Conservation (phyloP, 2,888 invertebrate genomes). For the Cryptophagus acutangulus region DNA sequence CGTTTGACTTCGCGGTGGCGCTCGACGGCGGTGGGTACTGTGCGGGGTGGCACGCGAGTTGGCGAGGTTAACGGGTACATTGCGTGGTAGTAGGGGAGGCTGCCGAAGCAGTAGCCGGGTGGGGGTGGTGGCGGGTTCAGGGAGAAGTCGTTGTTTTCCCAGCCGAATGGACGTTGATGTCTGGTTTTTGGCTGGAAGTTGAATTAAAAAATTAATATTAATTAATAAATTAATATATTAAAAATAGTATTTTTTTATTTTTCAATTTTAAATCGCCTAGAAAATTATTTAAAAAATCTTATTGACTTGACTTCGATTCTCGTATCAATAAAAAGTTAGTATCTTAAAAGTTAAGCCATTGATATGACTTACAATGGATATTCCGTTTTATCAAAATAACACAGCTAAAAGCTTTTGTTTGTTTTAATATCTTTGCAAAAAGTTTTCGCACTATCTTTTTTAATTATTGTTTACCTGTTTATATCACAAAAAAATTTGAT, state of each 20-base stretch:
- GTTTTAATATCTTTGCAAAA: too few relatives aligned
- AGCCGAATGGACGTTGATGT: constrained; percentile 70
- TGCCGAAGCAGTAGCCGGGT: constrained; percentile 61
- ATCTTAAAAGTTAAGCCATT: too few relatives aligned
- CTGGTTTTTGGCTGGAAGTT: constrained; percentile 69
- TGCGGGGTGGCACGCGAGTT: constrained; percentile 56
- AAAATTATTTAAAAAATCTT: too few relatives aligned
- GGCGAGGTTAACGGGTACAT: constrained; percentile 56
- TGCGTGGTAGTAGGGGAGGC: constrained; percentile 63
- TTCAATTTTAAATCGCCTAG: not conserved
- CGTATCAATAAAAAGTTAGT: too few relatives aligned
- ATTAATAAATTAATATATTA: too few relatives aligned
- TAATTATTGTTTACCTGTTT: too few relatives aligned
- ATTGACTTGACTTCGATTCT: too few relatives aligned
- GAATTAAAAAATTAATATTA: constrained; percentile 8
- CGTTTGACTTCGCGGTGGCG: constrained; percentile 76
- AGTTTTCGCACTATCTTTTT: too few relatives aligned
- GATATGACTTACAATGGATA: too few relatives aligned
- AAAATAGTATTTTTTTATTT: not conserved
- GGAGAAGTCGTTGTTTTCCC: constrained; percentile 55
- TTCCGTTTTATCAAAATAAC: too few relatives aligned
- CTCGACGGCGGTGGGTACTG: constrained; percentile 67
- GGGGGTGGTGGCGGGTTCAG: constrained; percentile 55
- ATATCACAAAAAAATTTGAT: too few relatives aligned
- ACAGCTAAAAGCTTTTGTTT: too few relatives aligned